phyloP scores from a whole-genome alignment of 37 sponge, comb jelly and placozoan genomes.

The Aphrocallistes beatrix region DNA sequence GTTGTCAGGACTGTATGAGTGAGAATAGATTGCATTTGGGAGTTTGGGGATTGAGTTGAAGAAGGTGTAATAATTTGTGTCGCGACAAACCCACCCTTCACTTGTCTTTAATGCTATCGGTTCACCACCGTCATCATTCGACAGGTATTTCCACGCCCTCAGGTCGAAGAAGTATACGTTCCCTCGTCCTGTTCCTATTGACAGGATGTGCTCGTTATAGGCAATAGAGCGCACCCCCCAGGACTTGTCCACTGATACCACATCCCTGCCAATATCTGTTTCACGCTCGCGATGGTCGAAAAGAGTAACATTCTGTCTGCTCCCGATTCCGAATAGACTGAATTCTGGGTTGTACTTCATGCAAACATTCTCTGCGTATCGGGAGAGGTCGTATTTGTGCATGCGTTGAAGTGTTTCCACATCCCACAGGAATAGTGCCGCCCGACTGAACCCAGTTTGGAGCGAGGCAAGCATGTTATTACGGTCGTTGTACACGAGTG shows the following conservation, averaged over 20 bases:
- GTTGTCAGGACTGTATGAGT: slow-evolving; percentile 70
- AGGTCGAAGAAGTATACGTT: slow-evolving; percentile 72
- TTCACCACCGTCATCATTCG: neutral
- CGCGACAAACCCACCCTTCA: slow-evolving; percentile 8
- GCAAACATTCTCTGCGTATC: neutral
- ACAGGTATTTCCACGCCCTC: slow-evolving; percentile 34
- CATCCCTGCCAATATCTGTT: neutral
- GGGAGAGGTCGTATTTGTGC: neutral
- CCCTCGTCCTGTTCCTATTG: slow-evolving; percentile 72
- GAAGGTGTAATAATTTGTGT: slow-evolving; percentile 54
- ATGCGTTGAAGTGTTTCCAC: neutral
- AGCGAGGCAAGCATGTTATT: neutral
- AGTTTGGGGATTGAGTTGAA: slow-evolving; percentile 51
- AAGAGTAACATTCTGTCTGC: neutral
- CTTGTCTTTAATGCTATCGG: neutral
- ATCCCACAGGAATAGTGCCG: neutral
- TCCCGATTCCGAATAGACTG: neutral
- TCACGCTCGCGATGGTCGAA: neutral
- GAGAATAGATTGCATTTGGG: slow-evolving; percentile 81
- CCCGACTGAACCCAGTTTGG: neutral
- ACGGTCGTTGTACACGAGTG: neutral
- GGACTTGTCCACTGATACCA: slow-evolving; percentile 3
- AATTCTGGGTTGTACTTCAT: neutral
- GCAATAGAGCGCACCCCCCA: slow-evolving; percentile 64
- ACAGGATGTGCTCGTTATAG: slow-evolving; percentile 59